Evolutionary conservation across 2,113 vertebrate species (phyloP).

Genomic region (Oostethus manadensis): DNA sequence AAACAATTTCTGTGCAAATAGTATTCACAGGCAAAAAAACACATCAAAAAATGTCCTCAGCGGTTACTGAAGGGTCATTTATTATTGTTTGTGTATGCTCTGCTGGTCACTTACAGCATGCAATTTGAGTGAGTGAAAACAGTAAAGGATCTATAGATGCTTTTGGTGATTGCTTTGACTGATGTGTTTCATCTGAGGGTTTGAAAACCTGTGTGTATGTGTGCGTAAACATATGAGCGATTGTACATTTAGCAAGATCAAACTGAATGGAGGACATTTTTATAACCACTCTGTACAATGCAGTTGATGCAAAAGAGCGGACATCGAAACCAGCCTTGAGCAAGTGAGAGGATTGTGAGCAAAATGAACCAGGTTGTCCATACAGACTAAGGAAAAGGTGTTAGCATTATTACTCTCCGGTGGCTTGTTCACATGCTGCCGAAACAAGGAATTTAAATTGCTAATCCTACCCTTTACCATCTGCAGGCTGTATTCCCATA

Average conservation of each 20-base stretch:
- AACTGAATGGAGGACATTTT: constrained; percentile 6
- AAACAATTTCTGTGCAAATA: not conserved
- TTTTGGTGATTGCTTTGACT: constrained; percentile 57
- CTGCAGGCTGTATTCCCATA: constrained; percentile 37
- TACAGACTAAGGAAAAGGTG: constrained; percentile 19
- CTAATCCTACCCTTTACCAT: constrained; percentile 49
- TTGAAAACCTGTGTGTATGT: constrained; percentile 16
- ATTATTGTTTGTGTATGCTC: constrained; percentile 47
- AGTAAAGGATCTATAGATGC: constrained; percentile 49
- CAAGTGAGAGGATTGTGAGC: constrained; percentile 7
- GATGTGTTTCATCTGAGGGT: constrained; percentile 39
- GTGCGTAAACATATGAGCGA: constrained; percentile 1
- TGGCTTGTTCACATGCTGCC: constrained; percentile 45
- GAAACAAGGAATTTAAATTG: constrained; percentile 60
- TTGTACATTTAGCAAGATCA: constrained; percentile 5
- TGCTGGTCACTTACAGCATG: constrained; percentile 30
- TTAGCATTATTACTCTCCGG: constrained; percentile 49
- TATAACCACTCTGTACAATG: not conserved
- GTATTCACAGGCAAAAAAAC: not conserved
- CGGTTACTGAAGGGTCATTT: constrained; percentile 27
- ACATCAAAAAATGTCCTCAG: constrained; percentile 26
- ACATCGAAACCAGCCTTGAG: not conserved
- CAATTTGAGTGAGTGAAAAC: constrained; percentile 51
- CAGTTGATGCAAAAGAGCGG: constrained; percentile 8
- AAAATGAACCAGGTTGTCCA: constrained; percentile 21